Base-by-base conservation (phyloP, 2,888 invertebrate species). In the Archaeoteleia sp. region DNA sequence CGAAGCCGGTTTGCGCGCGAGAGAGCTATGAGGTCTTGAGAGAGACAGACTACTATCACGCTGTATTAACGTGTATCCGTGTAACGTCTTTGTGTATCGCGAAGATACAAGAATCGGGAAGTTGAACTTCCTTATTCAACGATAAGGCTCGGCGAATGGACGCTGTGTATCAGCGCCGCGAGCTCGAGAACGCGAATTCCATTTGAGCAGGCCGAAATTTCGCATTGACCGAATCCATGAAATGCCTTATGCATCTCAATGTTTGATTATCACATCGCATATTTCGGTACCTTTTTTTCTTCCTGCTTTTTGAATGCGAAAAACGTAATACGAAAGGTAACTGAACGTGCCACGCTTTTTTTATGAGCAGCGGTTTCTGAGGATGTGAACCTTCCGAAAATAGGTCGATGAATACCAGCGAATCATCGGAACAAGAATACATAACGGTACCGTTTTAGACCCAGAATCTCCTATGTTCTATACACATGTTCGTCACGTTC, bases 61-160 rank as follows among this genome's bases (percentile, higher is more conserved):
- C 20, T 53, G 66, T 61, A 67, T 66, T 63, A 70, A 66, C 66
- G 57, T 57, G 63, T 37, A 54, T 69, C 53, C 61, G 61, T 63
- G 67, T 60, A 63, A 42, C 67, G 70, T 68, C 70, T 70, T 67
- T 63, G 68, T 67, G 63, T 67, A 67, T 55, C 55, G 70, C 61
- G 29, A 29, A 60, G 66, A 51, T 58, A 58, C 66, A 58, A 62
- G 62, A 67, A 70, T 70, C 70, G 70, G 67, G 67, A 70, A 67
- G 67, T 67, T 65, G 55, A 70, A 70, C 70, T 70, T 70, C 63
- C 70, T 70, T 61, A 57, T 70, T 61, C 67, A 60, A 67, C 62
- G 66, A 58, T 66, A 67, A 67, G 45, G 25, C 68, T 34, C 37
- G 54, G 61, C 55, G 42, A 63, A 54, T 12, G 42, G 48, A 32